These are phyloP conservation scores for Pithys albifrons DNA, from an alignment of 2,113 vertebrate species.

Conservation along the genomic window DNA sequence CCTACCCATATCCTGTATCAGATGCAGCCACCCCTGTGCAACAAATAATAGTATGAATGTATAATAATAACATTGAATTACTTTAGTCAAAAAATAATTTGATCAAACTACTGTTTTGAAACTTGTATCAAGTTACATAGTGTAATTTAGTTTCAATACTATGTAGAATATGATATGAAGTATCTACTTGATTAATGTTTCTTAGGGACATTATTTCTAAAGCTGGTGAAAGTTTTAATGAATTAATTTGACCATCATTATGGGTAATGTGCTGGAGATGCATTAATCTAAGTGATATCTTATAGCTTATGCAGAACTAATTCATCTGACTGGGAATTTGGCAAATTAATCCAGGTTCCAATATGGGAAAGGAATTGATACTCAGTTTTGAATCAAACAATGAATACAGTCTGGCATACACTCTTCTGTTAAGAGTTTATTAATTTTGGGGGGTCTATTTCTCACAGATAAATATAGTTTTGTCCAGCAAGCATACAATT, in stretches of 20 bases:
- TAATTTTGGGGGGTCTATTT: neutral
- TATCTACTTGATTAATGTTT: conserved; percentile 43
- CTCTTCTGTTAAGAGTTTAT: neutral
- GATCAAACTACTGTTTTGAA: neutral
- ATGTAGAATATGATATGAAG: neutral
- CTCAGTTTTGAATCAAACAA: neutral
- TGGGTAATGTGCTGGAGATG: conserved; percentile 3
- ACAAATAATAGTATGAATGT: neutral
- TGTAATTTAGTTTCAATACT: neutral
- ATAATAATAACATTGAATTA: neutral
- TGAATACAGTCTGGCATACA: neutral
- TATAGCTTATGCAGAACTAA: conserved; percentile 35
- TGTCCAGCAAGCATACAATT: neutral
- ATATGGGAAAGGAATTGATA: neutral
- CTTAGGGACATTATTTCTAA: conserved; percentile 29
- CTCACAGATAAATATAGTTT: neutral
- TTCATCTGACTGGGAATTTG: conserved; percentile 7
- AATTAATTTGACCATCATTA: conserved; percentile 59
- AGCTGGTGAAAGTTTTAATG: conserved; percentile 44
- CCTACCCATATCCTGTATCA: neutral
- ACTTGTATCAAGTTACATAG: neutral
- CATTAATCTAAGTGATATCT: conserved; percentile 56
- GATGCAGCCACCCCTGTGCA: neutral
- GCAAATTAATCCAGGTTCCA: conserved; percentile 20
- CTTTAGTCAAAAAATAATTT: neutral